Conservation (phyloP, 2,888 invertebrate genomes). For the Tridacna gigas region DNA sequence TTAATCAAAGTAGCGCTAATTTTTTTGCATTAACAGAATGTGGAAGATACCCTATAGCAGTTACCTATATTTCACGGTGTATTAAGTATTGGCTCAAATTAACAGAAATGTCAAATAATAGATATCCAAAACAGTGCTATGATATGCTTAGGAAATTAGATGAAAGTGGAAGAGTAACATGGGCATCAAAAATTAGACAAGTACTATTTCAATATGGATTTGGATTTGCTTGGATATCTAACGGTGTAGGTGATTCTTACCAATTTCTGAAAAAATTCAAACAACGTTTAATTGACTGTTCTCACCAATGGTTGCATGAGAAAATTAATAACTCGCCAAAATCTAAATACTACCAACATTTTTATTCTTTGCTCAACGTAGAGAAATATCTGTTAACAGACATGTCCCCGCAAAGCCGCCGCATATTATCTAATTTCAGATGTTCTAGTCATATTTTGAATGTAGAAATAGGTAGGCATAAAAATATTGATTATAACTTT, state of each 20-base stretch:
- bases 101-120: neutral
- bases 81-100: slow-evolving; percentile 8
- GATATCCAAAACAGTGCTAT: slow-evolving; percentile 38
- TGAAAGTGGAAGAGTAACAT: slow-evolving; percentile 30
- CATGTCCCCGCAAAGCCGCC: slow-evolving; percentile 11
- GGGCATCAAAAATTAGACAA: slow-evolving; percentile 26
- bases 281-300: slow-evolving; percentile 16
- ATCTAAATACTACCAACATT: slow-evolving; percentile 26
- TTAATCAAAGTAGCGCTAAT: neutral
- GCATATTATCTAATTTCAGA: slow-evolving; percentile 24
- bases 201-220: slow-evolving; percentile 26
- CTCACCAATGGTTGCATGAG: neutral
- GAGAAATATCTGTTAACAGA: slow-evolving; percentile 31
- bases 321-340: slow-evolving; percentile 15
- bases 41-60: slow-evolving; percentile 3
- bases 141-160: slow-evolving; percentile 18
- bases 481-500: slow-evolving; percentile 10
- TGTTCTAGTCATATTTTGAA: slow-evolving; percentile 30
- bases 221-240: slow-evolving; percentile 26
- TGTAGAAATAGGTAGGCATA: slow-evolving; percentile 31
- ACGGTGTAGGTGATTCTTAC: slow-evolving; percentile 22
- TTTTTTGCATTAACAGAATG: slow-evolving; percentile 11
- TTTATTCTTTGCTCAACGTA: slow-evolving; percentile 19
- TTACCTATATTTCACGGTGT: neutral
- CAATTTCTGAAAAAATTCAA: slow-evolving; percentile 17